Evolutionary conservation across 2,797 vertebrate genomes (phyloP).

Genomic region (Cossypha dichroa): DNA sequence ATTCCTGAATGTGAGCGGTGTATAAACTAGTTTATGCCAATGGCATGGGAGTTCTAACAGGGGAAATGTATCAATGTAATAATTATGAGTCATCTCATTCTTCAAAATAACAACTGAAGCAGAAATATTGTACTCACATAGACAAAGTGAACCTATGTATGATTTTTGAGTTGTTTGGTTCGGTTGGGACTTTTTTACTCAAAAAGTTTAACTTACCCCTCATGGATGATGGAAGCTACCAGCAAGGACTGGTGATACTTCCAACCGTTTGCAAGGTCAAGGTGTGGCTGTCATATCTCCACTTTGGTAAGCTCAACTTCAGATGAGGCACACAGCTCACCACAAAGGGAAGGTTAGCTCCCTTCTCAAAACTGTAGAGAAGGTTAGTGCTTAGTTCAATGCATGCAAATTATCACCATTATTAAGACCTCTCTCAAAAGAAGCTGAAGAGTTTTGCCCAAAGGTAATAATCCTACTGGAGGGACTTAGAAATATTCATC

Average conservation of each 20-base stretch:
- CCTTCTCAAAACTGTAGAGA: not conserved
- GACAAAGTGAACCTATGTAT: not conserved
- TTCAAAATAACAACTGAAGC: not conserved
- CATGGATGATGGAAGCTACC: not conserved
- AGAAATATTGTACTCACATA: not conserved
- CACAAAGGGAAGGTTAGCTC: not conserved
- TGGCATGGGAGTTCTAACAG: not conserved
- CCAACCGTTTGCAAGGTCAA: not conserved
- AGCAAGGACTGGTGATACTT: not conserved
- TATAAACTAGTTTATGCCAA: not conserved
- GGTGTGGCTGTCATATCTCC: not conserved
- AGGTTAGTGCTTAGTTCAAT: not conserved
- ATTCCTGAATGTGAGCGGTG: not conserved
- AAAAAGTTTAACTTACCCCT: not conserved
- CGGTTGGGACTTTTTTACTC: fast-evolving
- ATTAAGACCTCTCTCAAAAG: not conserved
- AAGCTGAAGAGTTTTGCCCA: not conserved
- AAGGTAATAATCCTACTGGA: not conserved
- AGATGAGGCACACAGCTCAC: not conserved
- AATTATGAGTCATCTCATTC: not conserved
- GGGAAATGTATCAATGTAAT: not conserved
- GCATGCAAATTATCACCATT: not conserved
- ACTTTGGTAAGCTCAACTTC: not conserved
- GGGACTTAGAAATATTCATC: not conserved
- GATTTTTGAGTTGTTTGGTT: not conserved